Evolutionary conservation across 2,113 vertebrate genomes (phyloP).

Genomic region (Mobula birostris): DNA sequence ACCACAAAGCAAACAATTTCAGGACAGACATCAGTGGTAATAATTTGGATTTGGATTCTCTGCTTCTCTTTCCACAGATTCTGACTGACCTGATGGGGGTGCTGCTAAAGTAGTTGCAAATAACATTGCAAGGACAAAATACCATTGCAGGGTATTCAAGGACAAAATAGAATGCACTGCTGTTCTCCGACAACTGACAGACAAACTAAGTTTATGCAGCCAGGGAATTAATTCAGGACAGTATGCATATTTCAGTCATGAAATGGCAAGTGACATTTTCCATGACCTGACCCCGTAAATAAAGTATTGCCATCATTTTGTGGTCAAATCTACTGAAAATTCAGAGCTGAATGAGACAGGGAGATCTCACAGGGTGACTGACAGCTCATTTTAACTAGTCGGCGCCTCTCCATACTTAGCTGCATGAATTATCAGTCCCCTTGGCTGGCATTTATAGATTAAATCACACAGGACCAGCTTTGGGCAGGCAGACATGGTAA

Average conservation of each 20-base stretch:
- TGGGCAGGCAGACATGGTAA: neutral
- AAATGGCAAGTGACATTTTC: conserved; percentile 32
- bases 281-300: neutral
- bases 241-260: conserved; percentile 13
- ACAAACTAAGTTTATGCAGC: neutral
- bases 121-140: too few species aligned
- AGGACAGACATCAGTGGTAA: too few species aligned
- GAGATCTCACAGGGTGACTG: conserved; percentile 4
- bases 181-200: neutral
- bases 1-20: too few species aligned
- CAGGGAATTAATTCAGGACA: neutral
- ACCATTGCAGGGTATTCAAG: neutral
- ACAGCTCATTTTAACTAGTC: neutral
- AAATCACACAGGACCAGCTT: neutral
- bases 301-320: conserved; percentile 13
- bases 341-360: neutral
- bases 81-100: too few species aligned
- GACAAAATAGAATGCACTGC: neutral
- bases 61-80: too few species aligned
- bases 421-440: conserved; percentile 8
- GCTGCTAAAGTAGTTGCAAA: neutral
- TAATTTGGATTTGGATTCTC: too few species aligned
- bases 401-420: neutral
- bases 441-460: conserved; percentile 19
- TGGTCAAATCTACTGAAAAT: neutral